phyloP scores from a whole-genome alignment of 2,113 vertebrate genomes.

The Cryptotis parvus region DNA sequence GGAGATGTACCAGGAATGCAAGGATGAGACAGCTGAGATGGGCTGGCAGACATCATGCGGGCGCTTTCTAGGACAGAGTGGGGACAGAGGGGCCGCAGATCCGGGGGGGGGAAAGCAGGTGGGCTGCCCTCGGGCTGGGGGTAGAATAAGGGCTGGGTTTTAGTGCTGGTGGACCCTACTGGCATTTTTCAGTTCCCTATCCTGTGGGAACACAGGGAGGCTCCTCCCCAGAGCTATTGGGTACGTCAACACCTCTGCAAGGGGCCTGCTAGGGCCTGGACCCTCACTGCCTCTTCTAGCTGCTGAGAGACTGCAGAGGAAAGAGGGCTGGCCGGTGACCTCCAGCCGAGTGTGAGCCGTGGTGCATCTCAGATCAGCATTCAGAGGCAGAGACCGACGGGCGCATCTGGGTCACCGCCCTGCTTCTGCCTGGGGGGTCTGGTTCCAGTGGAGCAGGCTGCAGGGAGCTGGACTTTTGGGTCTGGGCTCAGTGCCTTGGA shows the following conservation, averaged over 20 bases:
- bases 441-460: neutral
- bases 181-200: neutral
- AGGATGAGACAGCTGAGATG: rapidly evolving
- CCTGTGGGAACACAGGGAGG: too few relatives aligned
- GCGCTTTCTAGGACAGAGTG: neutral
- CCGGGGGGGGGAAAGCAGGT: neutral
- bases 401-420: too few relatives aligned
- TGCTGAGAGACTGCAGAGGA: too few relatives aligned
- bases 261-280: neutral
- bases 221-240: too few relatives aligned
- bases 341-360: too few relatives aligned
- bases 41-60: neutral
- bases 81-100: too few relatives aligned
- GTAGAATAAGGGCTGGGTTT: neutral
- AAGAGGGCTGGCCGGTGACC: too few relatives aligned
- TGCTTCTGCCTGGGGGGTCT: too few relatives aligned
- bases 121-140: neutral
- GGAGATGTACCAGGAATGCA: neutral
- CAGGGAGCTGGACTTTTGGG: neutral
- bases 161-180: neutral
- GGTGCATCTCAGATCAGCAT: neutral
- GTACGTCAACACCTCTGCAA: too few relatives aligned
- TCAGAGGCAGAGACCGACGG: neutral
- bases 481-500: neutral
- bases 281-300: neutral